Evolutionary conservation across 1,140 invertebrate species (phyloP), one percentile per base, ranked within the genome.

Genomic region (Vollenhovia emeryi): DNA sequence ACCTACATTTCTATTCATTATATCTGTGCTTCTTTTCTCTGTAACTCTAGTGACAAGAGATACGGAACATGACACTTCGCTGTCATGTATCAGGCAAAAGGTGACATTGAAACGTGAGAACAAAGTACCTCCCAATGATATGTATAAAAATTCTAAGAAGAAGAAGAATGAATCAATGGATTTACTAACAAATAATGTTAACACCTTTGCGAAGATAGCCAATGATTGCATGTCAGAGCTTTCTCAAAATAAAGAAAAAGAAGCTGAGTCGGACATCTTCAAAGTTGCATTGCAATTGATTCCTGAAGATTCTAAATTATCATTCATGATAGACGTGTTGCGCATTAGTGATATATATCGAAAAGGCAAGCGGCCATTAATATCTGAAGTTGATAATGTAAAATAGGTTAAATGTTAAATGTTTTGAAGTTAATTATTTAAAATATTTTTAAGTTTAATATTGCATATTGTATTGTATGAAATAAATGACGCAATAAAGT

Each of bases 331-430:
- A 68, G 43, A 68, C 7, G 43, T 68, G 5, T 6, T 68, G 21
- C 40, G 64, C 64, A 36, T 48, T 68, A 68, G 64, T 48, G 64
- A 68, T 7, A 68, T 68, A 68, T 68, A 68, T 48, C 43, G 64
- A 68, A 68, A 68, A 68, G 64, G 40, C 64, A 68, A 68, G 21
- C 43, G 24, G 18, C 64, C n/a, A 27, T 15, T 68, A 68, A 68
- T 68, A 68, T 33, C 33, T 64, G 33, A 64, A 64, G n/a, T 15
- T n/a, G 33, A 64, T 64, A 9, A 36, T 40, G 40, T 64, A 64
- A 62, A 62, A 30, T 33, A 33, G n/a, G n/a, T n/a, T n/a, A n/a
- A n/a, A n/a, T n/a, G n/a, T n/a, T n/a, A n/a, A n/a, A n/a, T n/a
- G n/a, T n/a, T n/a, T n/a, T n/a, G n/a, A n/a, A n/a, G n/a, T n/a